Base-by-base conservation (phyloP, 2,888 invertebrate species). In the Meliscaeva auricollis region DNA sequence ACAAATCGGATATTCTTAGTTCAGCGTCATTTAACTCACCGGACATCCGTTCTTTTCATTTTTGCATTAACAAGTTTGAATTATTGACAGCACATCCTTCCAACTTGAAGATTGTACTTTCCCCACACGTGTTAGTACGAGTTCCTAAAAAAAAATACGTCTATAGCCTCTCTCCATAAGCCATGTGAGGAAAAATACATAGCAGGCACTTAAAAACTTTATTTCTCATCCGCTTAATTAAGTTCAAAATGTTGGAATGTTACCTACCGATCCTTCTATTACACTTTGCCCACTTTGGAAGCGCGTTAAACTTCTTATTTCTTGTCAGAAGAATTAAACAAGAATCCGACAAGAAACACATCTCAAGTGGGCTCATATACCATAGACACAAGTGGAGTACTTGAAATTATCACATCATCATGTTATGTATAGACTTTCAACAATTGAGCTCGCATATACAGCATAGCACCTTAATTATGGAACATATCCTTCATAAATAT, bases 401-500 rank as follows among this genome's bases (percentile, higher is more conserved):
- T 85, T 85, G 66, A 76, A 85, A 85, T 85, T 85, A 85, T 80
- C 80, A 85, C 84, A 76, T 85, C 80, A 85, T 80, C 80, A 80
- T 68, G 41, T 56, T 50, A 35, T 20, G 22, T 22, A 64, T 15
- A 30, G 44, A 64, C 64, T 64, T 32, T 66, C 15, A 32, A 84
- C 75, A 72, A 80, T 80, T 72, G 81, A 76, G 54, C 75, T 50
- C 13, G 8, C 35, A 22, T 58, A 22, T 58, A 58, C n/a, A 64
- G 38, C 66, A 58, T 52, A 81, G 85, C 85, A 73, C 85, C 85
- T 85, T 85, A 85, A 85, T 85, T 85, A 81, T 85, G 85, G 81
- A 85, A 58, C 73, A 81, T 52, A 85, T 85, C 81, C 81, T 85
- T 85, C 85, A 85, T 85, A 85, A 85, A 85, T 85, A 85, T 85